These are phyloP conservation scores for Anthonomus grandis DNA, from an alignment of 1,140 invertebrate genomes.

Conservation along the genomic window DNA sequence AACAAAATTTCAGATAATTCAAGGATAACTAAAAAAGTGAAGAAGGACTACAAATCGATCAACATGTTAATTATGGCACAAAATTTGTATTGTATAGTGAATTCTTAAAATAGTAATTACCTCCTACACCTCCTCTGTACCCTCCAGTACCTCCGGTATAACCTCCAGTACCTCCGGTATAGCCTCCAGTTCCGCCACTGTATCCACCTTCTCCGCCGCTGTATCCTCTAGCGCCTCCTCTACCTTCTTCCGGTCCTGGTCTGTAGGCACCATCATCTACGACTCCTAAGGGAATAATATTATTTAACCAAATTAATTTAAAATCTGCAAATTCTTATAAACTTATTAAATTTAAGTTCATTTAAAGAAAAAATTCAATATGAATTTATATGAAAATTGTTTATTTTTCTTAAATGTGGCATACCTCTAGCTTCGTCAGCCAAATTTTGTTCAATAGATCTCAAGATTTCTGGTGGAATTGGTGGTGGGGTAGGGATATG, in stretches of 20 bases:
- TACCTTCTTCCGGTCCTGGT: constrained; percentile 26
- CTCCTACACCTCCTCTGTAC: neutral
- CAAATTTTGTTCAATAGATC: constrained; percentile 51
- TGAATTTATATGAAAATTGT: neutral
- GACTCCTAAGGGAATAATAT: constrained; percentile 23
- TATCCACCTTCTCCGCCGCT: constrained; percentile 1
- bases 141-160: neutral
- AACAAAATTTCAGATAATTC: neutral
- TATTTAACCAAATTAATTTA: neutral
- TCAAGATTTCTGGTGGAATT: constrained; percentile 52
- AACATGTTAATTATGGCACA: too few species aligned
- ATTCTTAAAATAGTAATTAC: too few species aligned
- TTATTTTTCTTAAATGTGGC: neutral
- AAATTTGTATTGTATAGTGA: too few species aligned
- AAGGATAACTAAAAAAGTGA: too few species aligned
- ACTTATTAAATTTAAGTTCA: neutral
- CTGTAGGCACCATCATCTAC: constrained; percentile 38
- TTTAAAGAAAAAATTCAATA: neutral
- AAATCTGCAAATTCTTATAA: neutral
- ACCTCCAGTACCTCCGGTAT: neutral
- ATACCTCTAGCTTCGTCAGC: constrained; percentile 38
- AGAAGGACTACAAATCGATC: too few species aligned
- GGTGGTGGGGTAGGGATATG: constrained; percentile 54
- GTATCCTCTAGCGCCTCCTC: constrained; percentile 16
- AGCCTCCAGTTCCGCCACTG: neutral